Conservation (phyloP, 2,113 vertebrate species). For the Ailurus styani region DNA sequence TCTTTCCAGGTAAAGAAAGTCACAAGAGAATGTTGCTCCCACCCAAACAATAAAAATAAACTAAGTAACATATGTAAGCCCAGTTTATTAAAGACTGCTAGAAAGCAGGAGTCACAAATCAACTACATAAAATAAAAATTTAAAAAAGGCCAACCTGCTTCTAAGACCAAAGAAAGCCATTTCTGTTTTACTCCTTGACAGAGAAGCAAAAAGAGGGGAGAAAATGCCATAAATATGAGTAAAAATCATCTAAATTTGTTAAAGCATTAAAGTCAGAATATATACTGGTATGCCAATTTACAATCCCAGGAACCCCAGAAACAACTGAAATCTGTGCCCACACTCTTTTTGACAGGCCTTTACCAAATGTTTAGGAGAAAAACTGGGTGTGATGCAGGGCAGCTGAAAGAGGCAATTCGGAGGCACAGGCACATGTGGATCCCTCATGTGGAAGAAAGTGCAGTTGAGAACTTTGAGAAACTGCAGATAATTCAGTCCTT, state of each 20-base stretch:
- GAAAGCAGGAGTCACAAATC: not conserved
- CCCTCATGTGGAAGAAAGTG: not conserved
- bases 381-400: not conserved
- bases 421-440: not conserved
- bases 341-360: not conserved
- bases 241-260: not conserved
- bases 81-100: not conserved
- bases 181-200: not conserved
- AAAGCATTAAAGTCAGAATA: not conserved
- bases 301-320: not conserved
- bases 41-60: not conserved
- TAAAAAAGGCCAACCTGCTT: not conserved
- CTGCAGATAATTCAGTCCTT: fast-evolving
- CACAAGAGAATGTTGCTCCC: not conserved
- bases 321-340: not conserved
- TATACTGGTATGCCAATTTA: not conserved
- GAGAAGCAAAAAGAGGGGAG: not conserved
- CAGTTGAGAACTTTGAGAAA: not conserved
- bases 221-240: not conserved
- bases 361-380: not conserved
- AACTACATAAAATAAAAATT: not conserved
- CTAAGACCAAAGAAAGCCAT: not conserved
- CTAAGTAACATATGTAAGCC: not conserved
- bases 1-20: not conserved
- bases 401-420: not conserved